phyloP scores from a whole-genome alignment of 2,113 vertebrate genomes.

The Pollachius pollachius region DNA sequence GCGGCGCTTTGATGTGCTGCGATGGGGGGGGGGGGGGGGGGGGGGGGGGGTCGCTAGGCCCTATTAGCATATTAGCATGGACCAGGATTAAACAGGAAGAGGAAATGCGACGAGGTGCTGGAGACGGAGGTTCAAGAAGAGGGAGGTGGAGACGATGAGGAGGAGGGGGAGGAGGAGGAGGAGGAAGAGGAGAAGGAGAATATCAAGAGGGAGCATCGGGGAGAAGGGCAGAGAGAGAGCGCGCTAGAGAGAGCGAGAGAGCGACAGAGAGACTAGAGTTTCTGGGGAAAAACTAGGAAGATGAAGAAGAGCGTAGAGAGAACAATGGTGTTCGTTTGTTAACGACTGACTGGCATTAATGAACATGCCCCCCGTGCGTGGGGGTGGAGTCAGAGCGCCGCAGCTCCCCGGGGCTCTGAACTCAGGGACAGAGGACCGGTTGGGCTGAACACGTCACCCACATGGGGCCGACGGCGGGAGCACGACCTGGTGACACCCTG shows the following conservation, averaged over 20 bases:
- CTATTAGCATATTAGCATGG: slow-evolving; percentile 28
- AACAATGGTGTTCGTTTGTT: too few species aligned
- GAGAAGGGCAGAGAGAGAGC: not conserved
- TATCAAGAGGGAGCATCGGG: not conserved
- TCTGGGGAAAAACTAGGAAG: not conserved
- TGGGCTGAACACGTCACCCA: too few species aligned
- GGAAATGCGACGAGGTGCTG: slow-evolving; percentile 27
- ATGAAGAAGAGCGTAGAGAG: not conserved
- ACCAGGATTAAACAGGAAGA: slow-evolving; percentile 28
- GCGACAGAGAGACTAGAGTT: not conserved
- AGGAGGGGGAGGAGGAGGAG: not conserved
- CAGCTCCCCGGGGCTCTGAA: too few species aligned
- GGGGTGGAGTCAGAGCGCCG: too few species aligned
- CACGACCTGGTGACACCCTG: too few species aligned
- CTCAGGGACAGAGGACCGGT: too few species aligned
- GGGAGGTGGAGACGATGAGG: slow-evolving; percentile 13
- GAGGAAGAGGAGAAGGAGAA: not conserved
- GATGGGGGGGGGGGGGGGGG: slow-evolving; percentile 34
- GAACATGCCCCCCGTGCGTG: too few species aligned
- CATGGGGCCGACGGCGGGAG: too few species aligned
- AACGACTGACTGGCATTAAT: too few species aligned
- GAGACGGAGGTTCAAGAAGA: slow-evolving; percentile 8
- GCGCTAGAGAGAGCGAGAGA: not conserved
- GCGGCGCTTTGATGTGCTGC: slow-evolving; percentile 59
- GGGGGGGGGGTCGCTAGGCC: slow-evolving; percentile 4